Base-by-base conservation (phyloP, 2,888 invertebrate genomes). In the Neria commutata region DNA sequence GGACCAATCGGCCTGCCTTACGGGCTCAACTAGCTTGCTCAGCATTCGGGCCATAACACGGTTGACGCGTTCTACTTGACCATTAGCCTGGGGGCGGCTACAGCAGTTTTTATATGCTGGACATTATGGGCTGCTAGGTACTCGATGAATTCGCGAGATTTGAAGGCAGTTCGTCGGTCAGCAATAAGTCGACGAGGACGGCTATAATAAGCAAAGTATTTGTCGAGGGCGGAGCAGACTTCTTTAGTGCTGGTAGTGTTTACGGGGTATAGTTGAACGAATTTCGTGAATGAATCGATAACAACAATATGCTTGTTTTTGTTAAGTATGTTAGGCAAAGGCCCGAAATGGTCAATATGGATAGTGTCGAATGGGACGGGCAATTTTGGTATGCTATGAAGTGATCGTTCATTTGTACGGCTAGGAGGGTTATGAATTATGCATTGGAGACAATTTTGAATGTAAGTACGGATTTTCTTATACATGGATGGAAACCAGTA, bases 161-260 rank as follows among this genome's bases (percentile, higher is more conserved):
- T 68, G 48, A 63, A 73, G 1, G 67, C 68, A 1, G 68, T 63
- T 6, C 71, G 69, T 47, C 67, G 40, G 57, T 73, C 68, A 6
- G 62, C 59, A 26, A 73, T 62, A 1, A 72, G 54, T 8, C 62
- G 57, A 40, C 42, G 54, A 34, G 68, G 66, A 29, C 51, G 60
- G 0, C 68, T 69, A 50, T 68, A 69, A 58, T 65, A 59, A 26
- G 40, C 21, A 1, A 50, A 40, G 3, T 61, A 11, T 48, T 59
- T 59, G 19, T 55, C 55, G 0, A 58, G 14, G 5, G 42, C 16
- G 14, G n/a, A n/a, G n/a, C n/a, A n/a, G n/a, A n/a, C n/a, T n/a
- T n/a, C n/a, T 55, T 52, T 1, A 62, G 26, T n/a, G 58, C 60
- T n/a, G 56, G 54, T 10, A n/a, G 3, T 3, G 54, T 57, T 34